phyloP scores from a whole-genome alignment of 2,113 vertebrate species.

The Motacilla tschutschensis region DNA sequence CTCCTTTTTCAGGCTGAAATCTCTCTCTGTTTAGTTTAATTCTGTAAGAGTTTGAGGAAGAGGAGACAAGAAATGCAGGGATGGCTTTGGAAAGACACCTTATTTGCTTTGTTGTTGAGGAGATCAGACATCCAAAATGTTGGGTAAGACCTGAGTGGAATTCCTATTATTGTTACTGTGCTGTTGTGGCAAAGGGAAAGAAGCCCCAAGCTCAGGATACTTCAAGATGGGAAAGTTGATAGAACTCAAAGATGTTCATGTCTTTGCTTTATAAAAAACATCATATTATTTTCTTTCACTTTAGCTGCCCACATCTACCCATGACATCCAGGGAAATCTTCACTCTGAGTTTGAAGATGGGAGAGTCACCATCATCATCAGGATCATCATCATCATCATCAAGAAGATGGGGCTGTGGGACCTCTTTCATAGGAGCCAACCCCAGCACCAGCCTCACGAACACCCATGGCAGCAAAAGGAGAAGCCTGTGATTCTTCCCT shows the following conservation, averaged over 20 bases:
- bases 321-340: neutral
- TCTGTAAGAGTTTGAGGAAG: neutral
- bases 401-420: fast-evolving
- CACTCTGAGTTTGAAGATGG: neutral
- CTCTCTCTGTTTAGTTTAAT: neutral
- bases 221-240: neutral
- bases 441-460: fast-evolving
- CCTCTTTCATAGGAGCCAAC: neutral
- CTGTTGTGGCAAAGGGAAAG: neutral
- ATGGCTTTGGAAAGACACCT: neutral
- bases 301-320: neutral
- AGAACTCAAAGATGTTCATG: neutral
- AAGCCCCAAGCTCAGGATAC: neutral
- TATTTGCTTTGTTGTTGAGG: neutral
- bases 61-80: neutral
- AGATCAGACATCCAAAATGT: neutral
- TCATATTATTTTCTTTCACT: neutral
- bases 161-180: fast-evolving
- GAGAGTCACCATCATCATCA: neutral
- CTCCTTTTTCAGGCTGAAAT: neutral
- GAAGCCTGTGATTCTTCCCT: neutral
- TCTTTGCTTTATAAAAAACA: neutral
- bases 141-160: neutral
- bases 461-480: neutral
- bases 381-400: neutral